phyloP scores from a whole-genome alignment of 2,113 vertebrate species.

The Tympanuchus pallidicinctus region DNA sequence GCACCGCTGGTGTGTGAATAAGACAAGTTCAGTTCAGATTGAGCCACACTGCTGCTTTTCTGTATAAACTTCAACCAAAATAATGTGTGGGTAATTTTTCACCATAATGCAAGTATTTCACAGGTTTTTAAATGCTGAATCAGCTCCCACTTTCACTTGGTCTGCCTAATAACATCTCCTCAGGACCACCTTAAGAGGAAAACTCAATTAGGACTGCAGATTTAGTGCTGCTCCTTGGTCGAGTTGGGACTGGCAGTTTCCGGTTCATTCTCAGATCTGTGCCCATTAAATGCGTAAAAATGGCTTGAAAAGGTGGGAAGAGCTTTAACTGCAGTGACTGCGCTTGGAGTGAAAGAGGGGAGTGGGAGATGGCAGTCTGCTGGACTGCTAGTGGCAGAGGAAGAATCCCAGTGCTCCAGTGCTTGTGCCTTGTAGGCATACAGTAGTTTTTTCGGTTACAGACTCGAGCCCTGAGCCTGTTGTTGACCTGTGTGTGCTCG shows the following conservation, averaged over 20 bases:
- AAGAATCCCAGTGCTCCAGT: accelerated
- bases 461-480: background rate
- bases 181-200: background rate
- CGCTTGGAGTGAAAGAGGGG: background rate
- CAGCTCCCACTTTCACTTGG: background rate
- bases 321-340: background rate
- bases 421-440: background rate
- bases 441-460: background rate
- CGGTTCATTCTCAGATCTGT: background rate
- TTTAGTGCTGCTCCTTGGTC: background rate
- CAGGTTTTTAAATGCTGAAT: background rate
- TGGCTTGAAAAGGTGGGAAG: background rate
- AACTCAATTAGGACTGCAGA: background rate
- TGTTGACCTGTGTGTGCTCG: background rate
- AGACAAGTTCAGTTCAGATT: background rate
- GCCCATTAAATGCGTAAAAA: background rate
- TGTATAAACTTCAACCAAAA: background rate
- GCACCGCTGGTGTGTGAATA: background rate
- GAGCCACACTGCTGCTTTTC: background rate
- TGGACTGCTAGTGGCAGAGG: background rate
- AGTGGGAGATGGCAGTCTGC: background rate
- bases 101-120: background rate
- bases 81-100: background rate
- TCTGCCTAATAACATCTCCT: background rate
- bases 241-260: background rate